Percentiles rank a stretch among this genome's conserved stretches.
These are phyloP conservation scores for Peromyscus aztecus DNA, from an alignment of 2,797 vertebrate species.

Conservation along the genomic window DNA sequence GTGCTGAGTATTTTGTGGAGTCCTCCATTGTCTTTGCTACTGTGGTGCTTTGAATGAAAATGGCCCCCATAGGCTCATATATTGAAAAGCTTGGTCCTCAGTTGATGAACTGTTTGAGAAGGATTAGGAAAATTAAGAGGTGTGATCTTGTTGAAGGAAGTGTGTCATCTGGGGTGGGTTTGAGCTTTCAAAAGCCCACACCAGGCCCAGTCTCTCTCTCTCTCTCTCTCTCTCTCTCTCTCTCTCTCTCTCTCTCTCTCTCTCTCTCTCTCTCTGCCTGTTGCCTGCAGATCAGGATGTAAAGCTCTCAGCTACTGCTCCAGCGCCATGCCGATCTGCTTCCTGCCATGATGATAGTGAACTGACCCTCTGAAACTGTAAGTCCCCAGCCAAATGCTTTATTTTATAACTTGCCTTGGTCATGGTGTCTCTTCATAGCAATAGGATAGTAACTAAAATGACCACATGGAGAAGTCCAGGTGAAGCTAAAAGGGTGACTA, in stretches of 20 bases:
- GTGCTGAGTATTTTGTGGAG: background rate
- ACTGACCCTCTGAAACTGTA: background rate
- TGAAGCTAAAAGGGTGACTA: background rate
- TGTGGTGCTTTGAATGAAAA: background rate
- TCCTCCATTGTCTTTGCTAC: background rate
- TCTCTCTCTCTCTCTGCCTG: background rate
- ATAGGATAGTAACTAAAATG: background rate
- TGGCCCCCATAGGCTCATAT: background rate
- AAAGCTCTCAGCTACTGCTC: background rate
- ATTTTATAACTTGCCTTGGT: background rate
- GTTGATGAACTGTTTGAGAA: background rate
- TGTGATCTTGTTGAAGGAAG: background rate
- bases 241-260: too few species aligned
- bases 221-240: too few species aligned
- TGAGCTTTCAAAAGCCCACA: background rate
- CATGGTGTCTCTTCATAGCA: background rate
- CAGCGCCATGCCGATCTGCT: background rate
- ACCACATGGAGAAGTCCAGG: background rate
- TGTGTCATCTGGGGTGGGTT: background rate
- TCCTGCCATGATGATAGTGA: background rate
- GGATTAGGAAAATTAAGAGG: background rate
- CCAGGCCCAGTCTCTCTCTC: background rate
- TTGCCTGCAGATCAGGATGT: background rate
- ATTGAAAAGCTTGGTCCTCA: background rate
- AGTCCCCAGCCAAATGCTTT: background rate